These are phyloP conservation scores for Agriopis marginaria DNA, from an alignment of 2,888 invertebrate genomes.

Conservation along the genomic window DNA sequence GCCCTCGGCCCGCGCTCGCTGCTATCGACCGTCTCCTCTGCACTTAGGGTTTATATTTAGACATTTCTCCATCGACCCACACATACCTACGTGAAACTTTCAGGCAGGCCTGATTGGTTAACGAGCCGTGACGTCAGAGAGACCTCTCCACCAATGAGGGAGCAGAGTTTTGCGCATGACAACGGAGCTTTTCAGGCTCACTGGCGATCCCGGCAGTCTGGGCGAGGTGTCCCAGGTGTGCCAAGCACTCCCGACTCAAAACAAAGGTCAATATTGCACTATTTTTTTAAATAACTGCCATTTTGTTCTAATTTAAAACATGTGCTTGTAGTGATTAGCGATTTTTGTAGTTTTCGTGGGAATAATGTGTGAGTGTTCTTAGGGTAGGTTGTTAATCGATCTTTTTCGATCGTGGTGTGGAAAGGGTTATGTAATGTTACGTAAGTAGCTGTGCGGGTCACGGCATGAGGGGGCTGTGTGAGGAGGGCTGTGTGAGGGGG, in stretches of 20 bases:
- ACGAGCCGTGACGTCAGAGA: slow-evolving; percentile 74
- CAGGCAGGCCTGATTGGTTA: slow-evolving; percentile 71
- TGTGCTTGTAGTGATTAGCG: slow-evolving; percentile 49
- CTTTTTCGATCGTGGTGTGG: slow-evolving; percentile 36
- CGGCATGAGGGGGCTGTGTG: not conserved
- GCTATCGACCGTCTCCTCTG: slow-evolving; percentile 50
- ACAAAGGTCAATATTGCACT: slow-evolving; percentile 74
- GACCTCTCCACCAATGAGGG: slow-evolving; percentile 69
- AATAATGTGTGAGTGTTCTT: slow-evolving; percentile 20
- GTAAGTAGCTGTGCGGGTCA: slow-evolving; percentile 31
- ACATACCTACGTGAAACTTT: slow-evolving; percentile 83
- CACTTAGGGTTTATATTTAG: slow-evolving; percentile 76
- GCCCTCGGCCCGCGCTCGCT: slow-evolving; percentile 21
- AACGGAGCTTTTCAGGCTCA: slow-evolving; percentile 64
- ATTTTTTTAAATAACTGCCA: slow-evolving; percentile 40
- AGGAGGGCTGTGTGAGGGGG: slow-evolving; percentile 1
- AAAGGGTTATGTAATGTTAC: slow-evolving; percentile 46
- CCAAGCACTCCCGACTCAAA: slow-evolving; percentile 71
- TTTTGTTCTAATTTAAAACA: slow-evolving; percentile 36
- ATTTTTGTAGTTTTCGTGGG: slow-evolving; percentile 23
- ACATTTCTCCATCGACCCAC: slow-evolving; percentile 67
- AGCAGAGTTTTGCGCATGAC: slow-evolving; percentile 70
- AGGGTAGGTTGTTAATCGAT: slow-evolving; percentile 24
- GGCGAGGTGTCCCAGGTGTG: slow-evolving; percentile 82
- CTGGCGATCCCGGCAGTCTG: slow-evolving; percentile 71